phyloP scores from a whole-genome alignment of 2,113 vertebrate species.

The Entomyzon cyanotis region DNA sequence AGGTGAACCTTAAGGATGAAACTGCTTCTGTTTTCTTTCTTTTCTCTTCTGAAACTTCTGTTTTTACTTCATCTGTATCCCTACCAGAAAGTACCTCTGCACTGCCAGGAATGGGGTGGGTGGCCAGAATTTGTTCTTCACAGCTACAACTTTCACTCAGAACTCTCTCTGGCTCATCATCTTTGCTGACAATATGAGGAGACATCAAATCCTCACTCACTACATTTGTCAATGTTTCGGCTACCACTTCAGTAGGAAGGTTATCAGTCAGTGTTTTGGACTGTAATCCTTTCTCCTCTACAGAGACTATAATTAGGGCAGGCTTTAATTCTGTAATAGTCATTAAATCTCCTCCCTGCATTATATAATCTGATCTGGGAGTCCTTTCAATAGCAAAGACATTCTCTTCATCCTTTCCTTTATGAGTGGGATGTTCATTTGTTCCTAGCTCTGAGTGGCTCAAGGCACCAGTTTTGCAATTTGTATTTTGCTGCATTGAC shows the following conservation, averaged over 20 bases:
- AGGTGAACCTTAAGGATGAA: not conserved
- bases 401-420: not conserved
- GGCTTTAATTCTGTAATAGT: not conserved
- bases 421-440: not conserved
- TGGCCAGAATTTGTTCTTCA: slow-evolving; percentile 4
- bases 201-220: not conserved
- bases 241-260: not conserved
- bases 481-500: not conserved
- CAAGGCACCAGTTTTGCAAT: not conserved
- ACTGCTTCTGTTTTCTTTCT: not conserved
- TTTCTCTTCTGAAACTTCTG: not conserved
- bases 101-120: not conserved
- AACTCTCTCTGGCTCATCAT: not conserved
- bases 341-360: not conserved
- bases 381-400: not conserved
- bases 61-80: not conserved
- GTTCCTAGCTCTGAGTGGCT: not conserved
- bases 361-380: not conserved
- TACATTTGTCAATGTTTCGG: not conserved
- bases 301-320: slow-evolving; percentile 24
- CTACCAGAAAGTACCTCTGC: not conserved
- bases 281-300: slow-evolving; percentile 57
- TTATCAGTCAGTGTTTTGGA: not conserved
- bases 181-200: not conserved
- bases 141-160: not conserved